Evolutionary conservation across 2,888 invertebrate species (phyloP).

Genomic region (Mythimna lalbum): DNA sequence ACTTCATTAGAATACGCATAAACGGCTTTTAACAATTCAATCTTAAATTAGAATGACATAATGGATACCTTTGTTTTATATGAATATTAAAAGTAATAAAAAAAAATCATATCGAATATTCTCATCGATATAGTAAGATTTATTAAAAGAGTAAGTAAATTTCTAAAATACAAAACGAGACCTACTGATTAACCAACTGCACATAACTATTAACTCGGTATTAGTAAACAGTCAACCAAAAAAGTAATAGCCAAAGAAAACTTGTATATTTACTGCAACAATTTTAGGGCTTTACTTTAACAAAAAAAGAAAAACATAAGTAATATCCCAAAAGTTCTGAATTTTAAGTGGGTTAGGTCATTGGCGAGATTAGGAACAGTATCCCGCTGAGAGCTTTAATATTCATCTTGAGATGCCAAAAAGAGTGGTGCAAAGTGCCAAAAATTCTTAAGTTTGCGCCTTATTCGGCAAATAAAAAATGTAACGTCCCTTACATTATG

Average conservation of each 20-base stretch:
- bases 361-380: constrained; percentile 35
- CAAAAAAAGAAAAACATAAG: constrained; percentile 36
- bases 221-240: not conserved
- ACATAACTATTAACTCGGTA: constrained; percentile 1
- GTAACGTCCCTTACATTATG: not conserved
- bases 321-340: constrained; percentile 34
- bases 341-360: constrained; percentile 56
- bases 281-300: constrained; percentile 23
- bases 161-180: not conserved
- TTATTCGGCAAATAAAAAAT: not conserved
- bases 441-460: too few relatives aligned
- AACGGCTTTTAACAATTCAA: constrained; percentile 9
- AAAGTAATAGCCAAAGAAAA: not conserved
- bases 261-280: constrained; percentile 1
- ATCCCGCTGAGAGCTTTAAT: constrained; percentile 50
- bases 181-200: not conserved
- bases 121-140: not conserved
- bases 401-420: constrained; percentile 40
- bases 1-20: constrained; percentile 31
- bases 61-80: not conserved
- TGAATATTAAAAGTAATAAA: not conserved
- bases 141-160: not conserved
- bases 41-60: not conserved
- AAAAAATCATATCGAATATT: not conserved
- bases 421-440: not conserved